phyloP scores from a whole-genome alignment of 2,797 vertebrate genomes.

The Microcaecilia unicolor region DNA sequence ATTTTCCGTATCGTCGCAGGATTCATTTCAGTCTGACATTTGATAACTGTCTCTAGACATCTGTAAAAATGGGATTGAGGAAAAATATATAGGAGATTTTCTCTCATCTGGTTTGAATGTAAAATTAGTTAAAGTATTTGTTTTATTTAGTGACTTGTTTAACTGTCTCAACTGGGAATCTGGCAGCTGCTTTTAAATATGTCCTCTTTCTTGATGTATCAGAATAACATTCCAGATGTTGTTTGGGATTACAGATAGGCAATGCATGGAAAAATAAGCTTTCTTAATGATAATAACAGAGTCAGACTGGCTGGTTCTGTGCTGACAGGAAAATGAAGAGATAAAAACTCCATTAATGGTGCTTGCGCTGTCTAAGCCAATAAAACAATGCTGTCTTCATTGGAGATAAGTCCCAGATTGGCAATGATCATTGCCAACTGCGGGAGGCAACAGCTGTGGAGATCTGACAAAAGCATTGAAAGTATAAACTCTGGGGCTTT shows the following conservation, averaged over 20 bases:
- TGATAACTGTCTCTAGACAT: no score
- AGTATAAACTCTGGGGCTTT: no score
- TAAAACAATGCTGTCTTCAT: slow-evolving; percentile 31
- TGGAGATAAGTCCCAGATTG: slow-evolving; percentile 25
- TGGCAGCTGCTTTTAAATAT: slow-evolving; percentile 30
- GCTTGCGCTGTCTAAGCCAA: slow-evolving; percentile 25
- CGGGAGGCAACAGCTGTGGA: slow-evolving; percentile 27
- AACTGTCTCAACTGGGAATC: no score
- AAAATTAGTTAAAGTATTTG: no score
- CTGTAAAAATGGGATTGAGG: no score
- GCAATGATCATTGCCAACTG: slow-evolving; percentile 28
- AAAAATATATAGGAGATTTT: no score
- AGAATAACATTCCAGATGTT: slow-evolving; percentile 54
- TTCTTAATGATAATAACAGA: slow-evolving; percentile 49
- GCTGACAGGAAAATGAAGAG: slow-evolving; percentile 47
- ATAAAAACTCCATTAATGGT: slow-evolving; percentile 45
- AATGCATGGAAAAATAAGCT: slow-evolving; percentile 24
- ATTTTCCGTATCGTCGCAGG: no score
- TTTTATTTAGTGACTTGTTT: no score
- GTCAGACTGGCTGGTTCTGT: slow-evolving; percentile 51
- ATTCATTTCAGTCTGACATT: no score
- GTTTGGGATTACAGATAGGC: slow-evolving; percentile 51
- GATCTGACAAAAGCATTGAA: slow-evolving; percentile 3
- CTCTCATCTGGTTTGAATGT: no score
- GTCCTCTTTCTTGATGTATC: slow-evolving; percentile 23